Conservation (phyloP, 2,797 vertebrate genomes). For the Acomys russatus region DNA sequence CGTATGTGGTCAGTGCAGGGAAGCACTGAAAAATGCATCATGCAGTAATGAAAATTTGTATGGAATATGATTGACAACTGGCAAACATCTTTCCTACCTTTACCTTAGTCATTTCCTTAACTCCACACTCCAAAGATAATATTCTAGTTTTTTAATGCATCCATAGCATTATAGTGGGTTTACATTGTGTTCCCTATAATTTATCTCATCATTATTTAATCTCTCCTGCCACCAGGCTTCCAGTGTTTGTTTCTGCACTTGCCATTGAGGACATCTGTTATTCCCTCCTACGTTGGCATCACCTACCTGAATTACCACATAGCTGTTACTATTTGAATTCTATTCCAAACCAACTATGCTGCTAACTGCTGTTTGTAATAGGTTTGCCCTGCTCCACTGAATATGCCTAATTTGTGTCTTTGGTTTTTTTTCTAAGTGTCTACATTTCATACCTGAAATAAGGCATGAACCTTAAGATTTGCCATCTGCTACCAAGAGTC, state of each 20-base stretch:
- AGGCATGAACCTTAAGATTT: background rate
- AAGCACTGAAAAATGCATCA: background rate
- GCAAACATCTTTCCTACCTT: background rate
- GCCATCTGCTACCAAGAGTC: conserved; percentile 6
- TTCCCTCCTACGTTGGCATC: background rate
- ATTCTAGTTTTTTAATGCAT: background rate
- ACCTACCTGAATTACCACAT: conserved; percentile 3
- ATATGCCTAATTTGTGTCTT: background rate
- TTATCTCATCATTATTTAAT: conserved; percentile 23
- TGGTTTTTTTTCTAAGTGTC: background rate
- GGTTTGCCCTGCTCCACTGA: background rate
- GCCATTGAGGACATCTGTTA: conserved; percentile 33
- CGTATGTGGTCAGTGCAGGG: background rate
- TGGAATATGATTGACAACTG: background rate
- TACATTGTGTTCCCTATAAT: background rate
- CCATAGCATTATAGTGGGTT: background rate
- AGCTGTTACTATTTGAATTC: conserved; percentile 31
- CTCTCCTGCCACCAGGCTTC: background rate
- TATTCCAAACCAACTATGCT: background rate
- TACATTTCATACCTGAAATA: background rate
- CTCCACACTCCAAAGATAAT: background rate
- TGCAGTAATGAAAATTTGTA: background rate
- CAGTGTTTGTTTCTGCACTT: conserved; percentile 44
- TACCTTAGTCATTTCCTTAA: background rate
- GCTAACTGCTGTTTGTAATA: background rate